Evolutionary conservation across 2,888 invertebrate species (phyloP).

Genomic region (Sarcophaga caerulescens): DNA sequence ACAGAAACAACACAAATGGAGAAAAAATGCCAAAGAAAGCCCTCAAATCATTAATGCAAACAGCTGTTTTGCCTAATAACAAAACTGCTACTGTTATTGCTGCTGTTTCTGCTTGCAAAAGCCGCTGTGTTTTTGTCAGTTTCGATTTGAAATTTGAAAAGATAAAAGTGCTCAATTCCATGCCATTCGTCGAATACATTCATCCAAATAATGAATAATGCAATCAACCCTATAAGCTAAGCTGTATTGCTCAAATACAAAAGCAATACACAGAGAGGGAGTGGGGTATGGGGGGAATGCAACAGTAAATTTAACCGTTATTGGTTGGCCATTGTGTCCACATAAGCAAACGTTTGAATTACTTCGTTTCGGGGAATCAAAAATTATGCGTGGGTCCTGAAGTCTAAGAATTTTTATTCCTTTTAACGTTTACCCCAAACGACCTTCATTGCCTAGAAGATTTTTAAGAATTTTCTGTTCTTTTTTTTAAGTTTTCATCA

Average conservation of each 20-base stretch:
- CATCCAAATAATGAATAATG: constrained; percentile 37
- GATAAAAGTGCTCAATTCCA: not conserved
- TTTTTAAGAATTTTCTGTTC: not conserved
- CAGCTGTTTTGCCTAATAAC: not conserved
- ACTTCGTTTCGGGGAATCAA: not conserved
- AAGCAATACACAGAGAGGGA: not conserved
- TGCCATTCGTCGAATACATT: constrained; percentile 3
- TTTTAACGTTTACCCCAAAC: not conserved
- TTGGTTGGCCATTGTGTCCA: not conserved
- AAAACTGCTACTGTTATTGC: not conserved
- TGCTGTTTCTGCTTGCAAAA: no score
- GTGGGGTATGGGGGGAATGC: no score
- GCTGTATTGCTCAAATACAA: constrained; percentile 5
- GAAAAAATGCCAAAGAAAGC: no score
- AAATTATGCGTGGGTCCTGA: not conserved
- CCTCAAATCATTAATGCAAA: constrained; percentile 34
- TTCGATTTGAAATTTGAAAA: not conserved
- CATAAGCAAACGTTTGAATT: not conserved
- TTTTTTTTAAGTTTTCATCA: not conserved
- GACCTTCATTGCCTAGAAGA: constrained; percentile 38
- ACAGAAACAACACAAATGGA: not conserved
- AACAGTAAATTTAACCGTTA: no score
- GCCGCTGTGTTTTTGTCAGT: not conserved
- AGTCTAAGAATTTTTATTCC: not conserved
- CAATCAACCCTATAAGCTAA: constrained; percentile 34